phyloP scores from a whole-genome alignment of 2,113 vertebrate species.

The Catagonus wagneri region DNA sequence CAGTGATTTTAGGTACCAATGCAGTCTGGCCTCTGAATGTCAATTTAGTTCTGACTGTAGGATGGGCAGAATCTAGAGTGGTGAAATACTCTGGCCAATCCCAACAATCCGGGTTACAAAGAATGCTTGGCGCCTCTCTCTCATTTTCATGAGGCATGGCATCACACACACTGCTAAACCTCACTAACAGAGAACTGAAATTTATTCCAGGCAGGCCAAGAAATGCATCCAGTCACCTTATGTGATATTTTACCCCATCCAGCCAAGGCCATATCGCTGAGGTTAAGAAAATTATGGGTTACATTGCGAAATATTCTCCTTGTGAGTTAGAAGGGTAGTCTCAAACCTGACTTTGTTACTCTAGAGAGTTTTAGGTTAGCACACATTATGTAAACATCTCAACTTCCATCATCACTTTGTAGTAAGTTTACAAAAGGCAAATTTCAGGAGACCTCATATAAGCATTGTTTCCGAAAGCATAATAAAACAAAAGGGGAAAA shows the following conservation, averaged over 20 bases:
- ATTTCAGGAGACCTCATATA: constrained; percentile 10
- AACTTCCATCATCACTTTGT: not conserved
- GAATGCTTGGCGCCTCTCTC: not conserved
- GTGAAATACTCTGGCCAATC: not conserved
- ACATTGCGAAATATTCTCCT: constrained; percentile 17
- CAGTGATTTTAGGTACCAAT: not conserved
- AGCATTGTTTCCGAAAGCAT: constrained; percentile 24
- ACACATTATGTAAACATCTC: not conserved
- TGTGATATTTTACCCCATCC: constrained; percentile 2
- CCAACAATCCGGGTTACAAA: not conserved
- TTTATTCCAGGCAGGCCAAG: not conserved
- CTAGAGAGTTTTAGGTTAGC: constrained; percentile 1
- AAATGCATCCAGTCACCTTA: constrained; percentile 33
- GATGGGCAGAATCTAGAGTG: not conserved
- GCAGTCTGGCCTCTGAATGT: not conserved
- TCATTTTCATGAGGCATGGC: constrained; percentile 1
- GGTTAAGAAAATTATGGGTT: constrained; percentile 16
- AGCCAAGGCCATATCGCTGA: not conserved
- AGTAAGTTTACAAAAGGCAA: not conserved
- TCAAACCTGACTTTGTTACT: not conserved
- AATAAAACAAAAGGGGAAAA: not conserved
- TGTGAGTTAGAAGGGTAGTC: constrained; percentile 2
- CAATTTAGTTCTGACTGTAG: not conserved
- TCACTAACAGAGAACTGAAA: not conserved
- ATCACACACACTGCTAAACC: not conserved